Percentiles rank a stretch among this genome's conserved stretches.
phyloP scores from a whole-genome alignment of 2,113 vertebrate genomes.

The Geothlypis trichas region DNA sequence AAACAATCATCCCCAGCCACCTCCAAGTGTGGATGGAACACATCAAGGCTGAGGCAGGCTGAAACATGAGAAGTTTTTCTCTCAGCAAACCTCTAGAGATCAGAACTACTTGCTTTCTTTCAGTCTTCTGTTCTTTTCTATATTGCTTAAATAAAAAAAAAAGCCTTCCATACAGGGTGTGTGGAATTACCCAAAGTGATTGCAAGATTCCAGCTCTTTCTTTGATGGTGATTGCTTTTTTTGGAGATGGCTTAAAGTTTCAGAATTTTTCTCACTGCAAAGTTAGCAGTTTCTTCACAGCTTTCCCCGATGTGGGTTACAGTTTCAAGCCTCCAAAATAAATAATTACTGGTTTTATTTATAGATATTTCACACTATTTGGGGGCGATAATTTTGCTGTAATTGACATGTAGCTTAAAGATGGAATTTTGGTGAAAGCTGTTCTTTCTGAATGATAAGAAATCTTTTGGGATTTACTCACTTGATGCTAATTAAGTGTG shows the following conservation, averaged over 20 bases:
- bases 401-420: background rate
- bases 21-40: background rate
- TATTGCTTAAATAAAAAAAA: background rate
- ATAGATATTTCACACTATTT: background rate
- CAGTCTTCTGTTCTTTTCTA: background rate
- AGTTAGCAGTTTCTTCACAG: background rate
- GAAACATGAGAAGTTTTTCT: background rate
- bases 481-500: background rate
- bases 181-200: background rate
- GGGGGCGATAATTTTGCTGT: background rate
- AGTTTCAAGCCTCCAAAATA: background rate
- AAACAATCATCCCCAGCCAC: background rate
- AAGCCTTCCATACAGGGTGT: background rate
- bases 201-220: background rate
- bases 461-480: background rate
- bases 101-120: background rate
- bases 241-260: background rate
- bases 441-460: background rate
- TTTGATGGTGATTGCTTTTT: background rate
- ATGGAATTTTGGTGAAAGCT: background rate
- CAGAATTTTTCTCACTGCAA: background rate
- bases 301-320: background rate
- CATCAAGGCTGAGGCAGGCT: background rate
- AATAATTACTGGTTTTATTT: background rate
- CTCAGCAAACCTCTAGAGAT: background rate